phyloP scores from a whole-genome alignment of 2,888 invertebrate species.

The Geotrupes spiniger region DNA sequence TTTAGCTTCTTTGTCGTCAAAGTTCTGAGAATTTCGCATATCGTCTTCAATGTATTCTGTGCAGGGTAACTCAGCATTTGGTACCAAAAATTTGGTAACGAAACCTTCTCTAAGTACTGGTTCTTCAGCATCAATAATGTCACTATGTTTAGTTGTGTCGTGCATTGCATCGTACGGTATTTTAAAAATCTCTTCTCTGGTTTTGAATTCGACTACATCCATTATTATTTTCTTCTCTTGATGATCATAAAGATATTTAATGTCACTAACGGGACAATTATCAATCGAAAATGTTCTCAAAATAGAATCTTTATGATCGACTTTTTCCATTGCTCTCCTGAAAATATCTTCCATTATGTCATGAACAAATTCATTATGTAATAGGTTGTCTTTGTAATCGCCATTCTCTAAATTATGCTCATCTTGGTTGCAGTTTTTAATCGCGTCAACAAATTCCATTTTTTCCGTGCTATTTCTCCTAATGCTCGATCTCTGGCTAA shows the following conservation, averaged over 20 bases:
- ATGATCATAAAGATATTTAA: neutral
- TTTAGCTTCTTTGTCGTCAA: neutral
- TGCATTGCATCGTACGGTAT: no score
- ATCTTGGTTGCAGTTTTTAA: slow-evolving; percentile 8
- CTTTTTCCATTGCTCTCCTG: slow-evolving; percentile 6
- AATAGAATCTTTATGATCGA: neutral
- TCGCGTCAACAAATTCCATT: slow-evolving; percentile 13
- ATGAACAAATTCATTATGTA: slow-evolving; percentile 8
- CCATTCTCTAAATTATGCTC: neutral
- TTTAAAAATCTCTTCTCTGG: slow-evolving; percentile 6
- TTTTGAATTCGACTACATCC: slow-evolving; percentile 6
- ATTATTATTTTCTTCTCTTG: neutral
- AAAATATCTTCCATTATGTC: slow-evolving; percentile 17
- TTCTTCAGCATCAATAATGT: slow-evolving; percentile 1
- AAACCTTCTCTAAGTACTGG: slow-evolving; percentile 10
- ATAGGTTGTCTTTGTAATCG: neutral
- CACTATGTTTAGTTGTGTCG: no score
- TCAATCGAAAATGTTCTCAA: no score
- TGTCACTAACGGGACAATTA: no score
- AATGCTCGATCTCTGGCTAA: slow-evolving; percentile 15
- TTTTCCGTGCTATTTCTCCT: slow-evolving; percentile 15
- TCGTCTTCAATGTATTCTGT: slow-evolving; percentile 13
- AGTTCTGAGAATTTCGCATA: neutral
- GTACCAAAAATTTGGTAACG: slow-evolving; percentile 6
- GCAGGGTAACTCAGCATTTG: slow-evolving; percentile 9